Evolutionary conservation across 2,888 invertebrate genomes (phyloP), one percentile per base, ranked within the genome.

Genomic region (Philopedon plagiatum): DNA sequence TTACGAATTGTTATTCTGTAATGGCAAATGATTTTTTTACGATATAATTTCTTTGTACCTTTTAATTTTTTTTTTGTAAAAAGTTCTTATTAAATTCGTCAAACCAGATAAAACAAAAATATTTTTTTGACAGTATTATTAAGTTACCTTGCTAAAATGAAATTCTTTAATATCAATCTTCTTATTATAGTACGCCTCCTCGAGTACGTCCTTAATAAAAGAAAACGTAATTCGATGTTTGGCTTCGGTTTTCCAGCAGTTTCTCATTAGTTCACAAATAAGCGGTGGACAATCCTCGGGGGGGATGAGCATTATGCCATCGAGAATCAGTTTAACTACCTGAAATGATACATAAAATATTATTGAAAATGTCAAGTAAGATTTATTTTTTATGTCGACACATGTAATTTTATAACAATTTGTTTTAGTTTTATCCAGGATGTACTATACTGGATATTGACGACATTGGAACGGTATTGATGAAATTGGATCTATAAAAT

Each of bases 171-270:
- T 8, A 8, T 61, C 51, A 15, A 49, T 29, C 2, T 13, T 39
- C 39, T 70, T 74, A 19, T 58, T 61, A 18, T 54, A 60, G 44
- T 63, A 70, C n/a, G 67, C 71, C 39, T 88, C 88, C 71, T 90
- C 89, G 67, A 93, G 84, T 78, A 89, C 90, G 32, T 89, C 88
- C 82, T 90, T 89, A 77, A 94, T 92, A 75, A 92, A 91, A 21
- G 89, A 85, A 81, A 96, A 95, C 15, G 88, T 89, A 51, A 92
- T 89, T 60, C 96, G 88, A 77, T 95, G 93, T 63, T 90, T 89
- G 0, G 95, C 93, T 78, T 95, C 94, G 0, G 91, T 90, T 80
- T 92, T 91, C 94, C 94, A 95, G 79, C 94, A 94, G 11, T 90
- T 90, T 7, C 89, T 89, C 94, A 95, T 94, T 75, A 94, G 84